These are phyloP conservation scores for Eilema depressum DNA, from an alignment of 2,888 invertebrate species.

Conservation along the genomic window DNA sequence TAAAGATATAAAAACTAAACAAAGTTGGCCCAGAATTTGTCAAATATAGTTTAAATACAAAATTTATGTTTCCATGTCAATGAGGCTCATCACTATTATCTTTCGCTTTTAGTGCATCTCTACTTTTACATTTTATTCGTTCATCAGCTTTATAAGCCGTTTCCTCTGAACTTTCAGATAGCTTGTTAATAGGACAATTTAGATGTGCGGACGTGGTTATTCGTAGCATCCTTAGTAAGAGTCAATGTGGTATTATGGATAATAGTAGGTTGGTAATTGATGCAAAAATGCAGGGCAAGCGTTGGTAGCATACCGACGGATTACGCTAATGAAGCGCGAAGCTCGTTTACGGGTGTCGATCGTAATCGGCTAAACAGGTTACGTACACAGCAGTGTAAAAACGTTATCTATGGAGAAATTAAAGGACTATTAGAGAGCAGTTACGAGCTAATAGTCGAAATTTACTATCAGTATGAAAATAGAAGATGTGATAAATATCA, in stretches of 20 bases:
- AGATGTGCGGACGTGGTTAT: slow-evolving; percentile 74
- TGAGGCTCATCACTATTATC: slow-evolving; percentile 17
- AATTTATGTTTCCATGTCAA: slow-evolving; percentile 34
- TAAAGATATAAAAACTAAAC: slow-evolving; percentile 1
- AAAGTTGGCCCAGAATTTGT: slow-evolving; percentile 18
- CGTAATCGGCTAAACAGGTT: slow-evolving; percentile 24
- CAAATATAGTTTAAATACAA: slow-evolving; percentile 27
- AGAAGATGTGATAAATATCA: background rate
- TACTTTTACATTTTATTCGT: slow-evolving; percentile 39
- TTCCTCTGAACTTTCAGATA: slow-evolving; percentile 46
- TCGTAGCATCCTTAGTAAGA: slow-evolving; percentile 69
- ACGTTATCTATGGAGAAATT: background rate
- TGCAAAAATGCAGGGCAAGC: slow-evolving; percentile 62
- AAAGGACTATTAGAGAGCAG: background rate
- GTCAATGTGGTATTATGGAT: slow-evolving; percentile 63
- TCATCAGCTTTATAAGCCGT: slow-evolving; percentile 44
- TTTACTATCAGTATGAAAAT: background rate
- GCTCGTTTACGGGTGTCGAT: slow-evolving; percentile 39
- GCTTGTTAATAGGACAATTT: slow-evolving; percentile 64
- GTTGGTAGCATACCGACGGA: slow-evolving; percentile 43
- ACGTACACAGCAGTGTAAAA: slow-evolving; percentile 6
- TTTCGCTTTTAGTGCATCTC: slow-evolving; percentile 34
- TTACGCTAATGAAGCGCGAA: slow-evolving; percentile 51
- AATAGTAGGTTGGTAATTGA: slow-evolving; percentile 65
- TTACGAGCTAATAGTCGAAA: background rate